Evolutionary conservation across 2,888 invertebrate genomes (phyloP).

Genomic region (Lottia gigantea): DNA sequence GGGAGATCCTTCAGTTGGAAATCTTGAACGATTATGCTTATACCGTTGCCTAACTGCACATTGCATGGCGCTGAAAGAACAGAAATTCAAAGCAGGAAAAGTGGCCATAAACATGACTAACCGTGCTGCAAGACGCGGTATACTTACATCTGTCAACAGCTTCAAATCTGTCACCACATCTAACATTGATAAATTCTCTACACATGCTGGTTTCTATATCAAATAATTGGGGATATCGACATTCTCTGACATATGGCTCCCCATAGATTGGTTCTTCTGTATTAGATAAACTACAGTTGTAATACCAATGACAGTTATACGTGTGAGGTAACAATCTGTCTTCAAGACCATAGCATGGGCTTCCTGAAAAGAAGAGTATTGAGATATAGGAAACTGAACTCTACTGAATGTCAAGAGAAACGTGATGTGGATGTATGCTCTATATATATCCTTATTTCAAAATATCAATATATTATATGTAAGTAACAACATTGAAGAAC

Average conservation of each 20-base stretch:
- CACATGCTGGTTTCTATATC: constrained; percentile 30
- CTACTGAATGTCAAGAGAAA: too few relatives aligned
- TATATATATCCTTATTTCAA: too few relatives aligned
- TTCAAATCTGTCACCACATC: constrained; percentile 36
- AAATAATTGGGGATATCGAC: constrained; percentile 43
- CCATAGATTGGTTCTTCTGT: constrained; percentile 20
- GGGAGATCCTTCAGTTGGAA: too few relatives aligned
- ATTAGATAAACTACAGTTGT: constrained; percentile 34
- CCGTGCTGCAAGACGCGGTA: not conserved
- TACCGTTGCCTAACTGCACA: too few relatives aligned
- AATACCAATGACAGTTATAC: constrained; percentile 40
- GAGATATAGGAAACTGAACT: too few relatives aligned
- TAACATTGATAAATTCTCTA: constrained; percentile 38
- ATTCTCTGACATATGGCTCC: constrained; percentile 34
- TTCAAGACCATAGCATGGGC: constrained; percentile 26
- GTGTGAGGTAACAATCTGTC: constrained; percentile 32
- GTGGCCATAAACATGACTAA: too few relatives aligned
- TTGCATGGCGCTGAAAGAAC: too few relatives aligned
- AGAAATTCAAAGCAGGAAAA: too few relatives aligned
- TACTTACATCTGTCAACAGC: constrained; percentile 46
- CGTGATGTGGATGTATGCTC: too few relatives aligned
- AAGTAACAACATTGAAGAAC: too few relatives aligned
- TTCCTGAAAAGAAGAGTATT: constrained; percentile 19
- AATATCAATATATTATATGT: too few relatives aligned
- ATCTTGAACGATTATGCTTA: too few relatives aligned